Evolutionary conservation across 1,140 invertebrate species (phyloP), one percentile per base, ranked within the genome.

Genomic region (Glomeris maerens): DNA sequence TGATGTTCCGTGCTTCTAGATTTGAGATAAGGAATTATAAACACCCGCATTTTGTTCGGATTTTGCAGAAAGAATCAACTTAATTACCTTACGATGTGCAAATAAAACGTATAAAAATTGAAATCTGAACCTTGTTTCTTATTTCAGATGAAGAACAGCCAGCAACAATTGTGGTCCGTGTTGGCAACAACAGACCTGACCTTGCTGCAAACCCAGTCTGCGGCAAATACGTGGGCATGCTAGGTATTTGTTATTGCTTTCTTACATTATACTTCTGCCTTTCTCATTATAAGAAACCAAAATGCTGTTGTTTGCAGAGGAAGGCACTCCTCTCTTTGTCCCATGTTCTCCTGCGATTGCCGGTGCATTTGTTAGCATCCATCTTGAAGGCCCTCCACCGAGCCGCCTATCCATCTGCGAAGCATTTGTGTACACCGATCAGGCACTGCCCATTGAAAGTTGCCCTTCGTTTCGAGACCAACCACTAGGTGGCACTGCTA

Each of bases 271-370:
- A 23, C 0, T 27, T 47, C 21, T 23, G 17, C 2, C 27, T 29
- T 20, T 36, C 17, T 14, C 14, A 13, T 3, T 54, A 27, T 27
- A 22, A n/a, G 85, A 20, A 17, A 49, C 7, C 4, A 27, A 20
- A 7, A 20, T 40, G 41, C 20, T 27, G 36, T 53, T 84, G 1
- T 77, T 78, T 27, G 66, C 90, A 14, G 86, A 92, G 66, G 87
- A 91, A 64, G 89, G 89, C 0, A 83, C 90, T 57, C 89, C 90
- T 0, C 70, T 93, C 0, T 94, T 92, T 64, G 66, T 94, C 36
- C 89, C 89, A 0, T 94, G 90, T 68, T 91, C 90, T 64, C 88
- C 88, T 1, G 88, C 89, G 0, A 92, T 93, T 85, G 86, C 89
- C 0, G 89, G 89, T 2, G 89, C 89, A 14, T 94, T 93, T 63